Conservation (phyloP, 37 sponge, comb jelly and placozoan species). For the Haliclona indistincta region DNA sequence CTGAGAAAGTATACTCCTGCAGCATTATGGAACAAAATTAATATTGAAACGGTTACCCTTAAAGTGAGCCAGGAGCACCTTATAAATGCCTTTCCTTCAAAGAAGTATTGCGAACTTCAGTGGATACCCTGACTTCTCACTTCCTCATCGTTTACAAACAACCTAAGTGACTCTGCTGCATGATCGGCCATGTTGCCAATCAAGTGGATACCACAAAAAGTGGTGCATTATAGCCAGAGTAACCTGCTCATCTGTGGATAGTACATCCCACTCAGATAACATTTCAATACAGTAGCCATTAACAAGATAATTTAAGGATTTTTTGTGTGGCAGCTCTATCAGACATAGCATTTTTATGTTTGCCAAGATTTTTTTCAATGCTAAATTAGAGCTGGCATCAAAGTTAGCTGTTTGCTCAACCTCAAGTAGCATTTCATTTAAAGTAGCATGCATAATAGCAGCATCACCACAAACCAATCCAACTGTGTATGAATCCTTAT, state of each 20-base stretch:
- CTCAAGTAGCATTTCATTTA: not conserved
- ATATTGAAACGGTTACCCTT: constrained; percentile 15
- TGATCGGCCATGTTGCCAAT: constrained; percentile 24
- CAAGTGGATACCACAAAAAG: constrained; percentile 35
- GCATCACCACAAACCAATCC: constrained; percentile 15
- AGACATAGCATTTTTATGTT: constrained; percentile 34
- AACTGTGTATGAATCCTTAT: not conserved
- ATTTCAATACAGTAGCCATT: constrained; percentile 5
- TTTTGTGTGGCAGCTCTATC: constrained; percentile 22
- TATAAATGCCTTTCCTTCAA: not conserved
- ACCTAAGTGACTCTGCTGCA: not conserved
- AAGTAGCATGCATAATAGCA: not conserved
- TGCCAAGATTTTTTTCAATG: not conserved
- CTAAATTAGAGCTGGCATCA: not conserved
- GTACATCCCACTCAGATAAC: constrained; percentile 7
- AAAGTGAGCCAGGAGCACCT: not conserved
- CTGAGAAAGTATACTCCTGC: not conserved
- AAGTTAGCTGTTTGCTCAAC: not conserved
- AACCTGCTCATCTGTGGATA: not conserved
- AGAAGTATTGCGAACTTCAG: not conserved
- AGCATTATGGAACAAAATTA: constrained; percentile 5
- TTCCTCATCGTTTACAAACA: constrained; percentile 16
- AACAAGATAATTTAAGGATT: constrained; percentile 16
- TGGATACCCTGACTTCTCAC: constrained; percentile 1
- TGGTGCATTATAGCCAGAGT: not conserved